Base-by-base conservation (phyloP, 2,888 invertebrate genomes). In the Caenorhabditis sulstoni region DNA sequence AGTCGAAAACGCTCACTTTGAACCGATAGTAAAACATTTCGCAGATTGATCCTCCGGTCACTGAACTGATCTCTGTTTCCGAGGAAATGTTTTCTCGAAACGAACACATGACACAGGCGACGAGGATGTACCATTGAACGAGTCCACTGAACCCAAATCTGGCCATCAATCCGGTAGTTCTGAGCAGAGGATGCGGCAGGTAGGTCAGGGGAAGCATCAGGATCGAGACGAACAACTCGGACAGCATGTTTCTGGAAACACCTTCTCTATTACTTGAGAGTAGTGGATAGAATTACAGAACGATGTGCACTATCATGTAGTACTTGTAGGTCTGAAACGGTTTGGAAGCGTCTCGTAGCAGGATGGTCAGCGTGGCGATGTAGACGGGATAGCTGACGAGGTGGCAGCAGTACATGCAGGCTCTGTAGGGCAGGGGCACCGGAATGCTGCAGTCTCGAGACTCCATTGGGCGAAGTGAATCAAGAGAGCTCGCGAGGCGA, bases 21-120 rank as follows among this genome's bases (percentile, higher is more conserved):
- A 58, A 67, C 14, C 67, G 67, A 29, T 50, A 45, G 14, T 67
- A 49, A n/a, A 67, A 58, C 67, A 67, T 67, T 18, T 67, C 67
- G 9, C 47, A 41, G 4, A 58, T 23, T 4, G 67, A 67, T 5
- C 29, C 49, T 29, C 67, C 67, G 3, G 58, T 50, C 20, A 58
- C 67, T 67, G 50, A 44, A 58, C 41, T 0, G 12, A n/a, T n/a
- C n/a, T n/a, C n/a, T n/a, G n/a, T n/a, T n/a, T n/a, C n/a, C n/a
- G n/a, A n/a, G n/a, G n/a, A n/a, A n/a, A n/a, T n/a, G n/a, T n/a
- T n/a, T n/a, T n/a, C n/a, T n/a, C n/a, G n/a, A n/a, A n/a, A 29
- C n/a, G 9, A 29, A 29, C 9, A 22, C 49, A 14, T 12, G 20
- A 29, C 29, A n/a, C 12, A 29, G 12, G 29, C 9, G 23, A 22